Percentiles rank a stretch among this genome's conserved stretches.
Conservation (phyloP, 1,140 invertebrate genomes). For the Bombus consobrinus region DNA sequence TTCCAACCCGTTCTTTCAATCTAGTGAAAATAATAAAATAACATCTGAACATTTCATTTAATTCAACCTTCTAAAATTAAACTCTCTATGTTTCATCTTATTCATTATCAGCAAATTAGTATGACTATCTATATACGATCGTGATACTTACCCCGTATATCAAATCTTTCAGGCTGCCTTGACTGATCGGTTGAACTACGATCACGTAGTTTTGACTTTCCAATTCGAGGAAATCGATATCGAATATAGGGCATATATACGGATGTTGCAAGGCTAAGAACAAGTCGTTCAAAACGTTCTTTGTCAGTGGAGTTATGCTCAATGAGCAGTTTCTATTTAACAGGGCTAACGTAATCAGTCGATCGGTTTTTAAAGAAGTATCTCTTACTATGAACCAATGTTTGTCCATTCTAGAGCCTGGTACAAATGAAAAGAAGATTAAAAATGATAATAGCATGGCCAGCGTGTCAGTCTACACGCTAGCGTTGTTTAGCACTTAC, state of each 20-base stretch:
- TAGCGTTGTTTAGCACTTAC: not conserved
- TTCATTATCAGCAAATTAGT: too few relatives aligned
- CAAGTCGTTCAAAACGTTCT: constrained; percentile 89
- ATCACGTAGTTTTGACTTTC: constrained; percentile 85
- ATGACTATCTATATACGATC: not conserved
- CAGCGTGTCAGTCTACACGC: too few relatives aligned
- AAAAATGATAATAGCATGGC: not conserved
- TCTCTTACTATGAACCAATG: constrained; percentile 95
- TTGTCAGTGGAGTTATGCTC: constrained; percentile 81
- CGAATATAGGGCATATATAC: constrained; percentile 94
- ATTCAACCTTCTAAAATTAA: not conserved
- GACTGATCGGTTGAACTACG: constrained; percentile 91
- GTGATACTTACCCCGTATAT: constrained; percentile 89
- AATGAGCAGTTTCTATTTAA: constrained; percentile 84
- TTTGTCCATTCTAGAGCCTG: constrained; percentile 91
- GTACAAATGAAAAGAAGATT: constrained; percentile 16
- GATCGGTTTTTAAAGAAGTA: constrained; percentile 90
- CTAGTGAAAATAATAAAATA: constrained; percentile 49
- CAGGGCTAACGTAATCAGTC: constrained; percentile 91
- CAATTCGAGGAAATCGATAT: constrained; percentile 88
- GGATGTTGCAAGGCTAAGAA: constrained; percentile 94
- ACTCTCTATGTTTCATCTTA: not conserved
- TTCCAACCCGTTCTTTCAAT: constrained; percentile 85
- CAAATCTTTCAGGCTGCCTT: constrained; percentile 94
- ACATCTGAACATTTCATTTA: not conserved